phyloP scores from a whole-genome alignment of 2,888 invertebrate species.

The Oxycera nigricornis region DNA sequence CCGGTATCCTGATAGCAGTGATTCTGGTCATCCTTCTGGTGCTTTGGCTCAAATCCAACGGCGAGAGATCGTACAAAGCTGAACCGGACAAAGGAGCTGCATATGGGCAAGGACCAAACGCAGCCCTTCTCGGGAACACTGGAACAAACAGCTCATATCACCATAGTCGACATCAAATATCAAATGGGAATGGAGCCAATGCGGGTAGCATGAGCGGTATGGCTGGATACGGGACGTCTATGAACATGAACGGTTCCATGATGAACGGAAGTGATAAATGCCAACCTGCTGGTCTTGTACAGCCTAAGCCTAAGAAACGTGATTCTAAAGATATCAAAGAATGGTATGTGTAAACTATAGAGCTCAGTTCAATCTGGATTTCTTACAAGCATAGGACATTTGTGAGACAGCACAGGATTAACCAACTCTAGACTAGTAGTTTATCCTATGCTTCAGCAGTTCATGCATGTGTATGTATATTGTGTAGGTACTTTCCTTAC shows the following conservation, averaged over 20 bases:
- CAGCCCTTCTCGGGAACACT: constrained; percentile 75
- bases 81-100: constrained; percentile 79
- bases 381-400: neutral
- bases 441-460: too few relatives aligned
- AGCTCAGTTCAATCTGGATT: neutral
- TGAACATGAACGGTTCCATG: constrained; percentile 52
- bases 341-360: constrained; percentile 84
- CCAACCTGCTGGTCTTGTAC: constrained; percentile 61
- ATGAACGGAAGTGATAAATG: constrained; percentile 60
- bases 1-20: constrained; percentile 88
- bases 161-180: constrained; percentile 58
- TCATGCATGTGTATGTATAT: too few relatives aligned
- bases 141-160: constrained; percentile 64
- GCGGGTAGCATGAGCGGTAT: constrained; percentile 51
- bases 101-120: constrained; percentile 80
- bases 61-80: constrained; percentile 91
- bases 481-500: too few relatives aligned
- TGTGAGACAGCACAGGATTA: too few relatives aligned
- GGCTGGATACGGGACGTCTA: constrained; percentile 52
- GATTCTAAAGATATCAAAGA: constrained; percentile 92
- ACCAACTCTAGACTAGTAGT: too few relatives aligned
- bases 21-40: constrained; percentile 89
- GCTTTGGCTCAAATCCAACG: constrained; percentile 84
- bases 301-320: constrained; percentile 70
- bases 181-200: constrained; percentile 43